phyloP scores from a whole-genome alignment of 2,797 vertebrate genomes.

The Hypotaenidia okinawae region DNA sequence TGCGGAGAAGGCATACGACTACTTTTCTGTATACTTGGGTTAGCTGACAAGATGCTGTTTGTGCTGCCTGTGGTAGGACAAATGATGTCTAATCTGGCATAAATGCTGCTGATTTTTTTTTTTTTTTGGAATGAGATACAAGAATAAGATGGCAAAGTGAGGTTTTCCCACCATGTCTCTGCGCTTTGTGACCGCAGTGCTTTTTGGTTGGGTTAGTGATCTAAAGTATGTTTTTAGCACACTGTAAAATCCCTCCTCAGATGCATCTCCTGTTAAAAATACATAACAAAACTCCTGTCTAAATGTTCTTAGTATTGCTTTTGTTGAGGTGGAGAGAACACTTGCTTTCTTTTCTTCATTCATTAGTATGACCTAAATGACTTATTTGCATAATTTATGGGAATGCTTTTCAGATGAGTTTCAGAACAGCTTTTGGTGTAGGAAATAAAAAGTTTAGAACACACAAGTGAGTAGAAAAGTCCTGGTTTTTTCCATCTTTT shows the following conservation, averaged over 20 bases:
- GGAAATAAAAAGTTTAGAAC: background rate
- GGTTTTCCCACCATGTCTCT: background rate
- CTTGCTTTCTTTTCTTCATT: background rate
- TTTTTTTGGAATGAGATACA: background rate
- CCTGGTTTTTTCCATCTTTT: background rate
- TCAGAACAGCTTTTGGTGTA: background rate
- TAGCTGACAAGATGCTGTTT: background rate
- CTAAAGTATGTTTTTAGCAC: background rate
- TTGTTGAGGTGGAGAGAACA: background rate
- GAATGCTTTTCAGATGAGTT: background rate
- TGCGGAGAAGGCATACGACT: background rate
- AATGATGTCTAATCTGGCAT: background rate
- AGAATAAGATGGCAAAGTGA: background rate
- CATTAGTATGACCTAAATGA: background rate
- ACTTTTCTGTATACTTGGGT: background rate
- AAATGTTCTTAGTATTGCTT: background rate
- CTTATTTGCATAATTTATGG: background rate
- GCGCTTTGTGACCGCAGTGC: background rate
- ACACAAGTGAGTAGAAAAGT: background rate
- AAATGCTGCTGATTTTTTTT: background rate
- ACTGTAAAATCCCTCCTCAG: background rate
- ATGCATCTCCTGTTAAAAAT: background rate
- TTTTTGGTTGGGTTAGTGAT: background rate
- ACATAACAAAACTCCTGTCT: background rate
- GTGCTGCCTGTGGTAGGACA: background rate